Evolutionary conservation across 2,113 vertebrate species (phyloP).

Genomic region (Otocyon megalotis): DNA sequence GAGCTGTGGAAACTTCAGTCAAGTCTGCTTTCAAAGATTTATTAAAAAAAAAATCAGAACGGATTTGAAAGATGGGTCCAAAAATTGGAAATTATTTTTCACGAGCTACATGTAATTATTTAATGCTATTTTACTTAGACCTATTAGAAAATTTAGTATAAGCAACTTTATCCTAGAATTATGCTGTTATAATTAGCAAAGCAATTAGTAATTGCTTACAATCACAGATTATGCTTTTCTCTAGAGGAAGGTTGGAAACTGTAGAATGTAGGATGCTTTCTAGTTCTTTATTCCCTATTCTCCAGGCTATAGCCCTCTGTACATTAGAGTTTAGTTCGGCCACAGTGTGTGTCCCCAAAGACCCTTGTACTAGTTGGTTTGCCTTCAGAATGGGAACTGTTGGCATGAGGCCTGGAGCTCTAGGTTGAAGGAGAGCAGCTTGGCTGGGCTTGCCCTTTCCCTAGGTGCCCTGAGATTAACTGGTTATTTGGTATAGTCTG

Average conservation of each 20-base stretch:
- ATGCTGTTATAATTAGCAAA: constrained; percentile 15
- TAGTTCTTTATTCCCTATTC: not conserved
- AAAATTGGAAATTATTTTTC: constrained; percentile 20
- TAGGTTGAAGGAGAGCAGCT: not conserved
- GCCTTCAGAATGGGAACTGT: not conserved
- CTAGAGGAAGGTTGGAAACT: not conserved
- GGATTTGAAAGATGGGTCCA: constrained; percentile 23
- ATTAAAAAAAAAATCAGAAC: not conserved
- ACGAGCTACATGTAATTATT: not conserved
- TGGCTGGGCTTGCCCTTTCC: not conserved
- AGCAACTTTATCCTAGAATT: constrained; percentile 17
- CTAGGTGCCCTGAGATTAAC: not conserved
- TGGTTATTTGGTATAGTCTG: not conserved
- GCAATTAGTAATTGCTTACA: not conserved
- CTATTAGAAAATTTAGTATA: not conserved
- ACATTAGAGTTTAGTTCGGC: not conserved
- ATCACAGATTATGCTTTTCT: not conserved
- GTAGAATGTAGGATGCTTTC: not conserved
- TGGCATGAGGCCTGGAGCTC: not conserved
- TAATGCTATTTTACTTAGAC: not conserved
- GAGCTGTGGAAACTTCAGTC: not conserved
- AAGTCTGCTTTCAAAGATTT: constrained; percentile 45
- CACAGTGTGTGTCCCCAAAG: not conserved
- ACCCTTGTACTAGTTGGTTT: not conserved
- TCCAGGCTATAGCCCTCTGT: not conserved